These are phyloP conservation scores for Polydesmus complanatus DNA, from an alignment of 2,888 invertebrate species.

Conservation along the genomic window DNA sequence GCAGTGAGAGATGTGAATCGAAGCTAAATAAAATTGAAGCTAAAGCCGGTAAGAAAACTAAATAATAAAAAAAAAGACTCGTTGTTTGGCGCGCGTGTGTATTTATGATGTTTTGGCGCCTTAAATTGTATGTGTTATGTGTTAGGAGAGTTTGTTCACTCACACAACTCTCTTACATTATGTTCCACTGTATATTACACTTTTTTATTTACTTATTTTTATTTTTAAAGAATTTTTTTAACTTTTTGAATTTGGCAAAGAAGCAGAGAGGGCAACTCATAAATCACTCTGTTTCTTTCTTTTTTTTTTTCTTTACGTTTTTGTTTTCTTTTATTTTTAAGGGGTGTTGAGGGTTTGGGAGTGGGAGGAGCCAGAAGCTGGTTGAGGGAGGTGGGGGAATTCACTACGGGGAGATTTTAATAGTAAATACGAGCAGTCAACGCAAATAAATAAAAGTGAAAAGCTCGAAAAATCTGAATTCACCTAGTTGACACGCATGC, in stretches of 20 bases:
- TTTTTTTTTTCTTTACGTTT: no score
- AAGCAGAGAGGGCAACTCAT: neutral
- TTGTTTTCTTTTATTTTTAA: no score
- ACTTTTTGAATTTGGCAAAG: neutral
- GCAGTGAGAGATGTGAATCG: no score
- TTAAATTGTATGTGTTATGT: neutral
- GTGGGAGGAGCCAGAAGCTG: neutral
- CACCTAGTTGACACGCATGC: neutral
- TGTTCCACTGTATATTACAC: neutral
- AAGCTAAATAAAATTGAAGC: no score
- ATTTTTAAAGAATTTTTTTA: neutral
- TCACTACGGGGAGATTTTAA: neutral
- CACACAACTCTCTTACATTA: neutral
- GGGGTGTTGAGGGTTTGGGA: no score
- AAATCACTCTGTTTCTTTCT: neutral
- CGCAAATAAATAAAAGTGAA: neutral
- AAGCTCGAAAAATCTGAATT: no score
- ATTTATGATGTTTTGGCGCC: neutral
- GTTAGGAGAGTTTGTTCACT: neutral
- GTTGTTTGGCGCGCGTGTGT: no score
- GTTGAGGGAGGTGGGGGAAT: neutral
- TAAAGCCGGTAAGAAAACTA: no score
- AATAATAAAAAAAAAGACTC: no score
- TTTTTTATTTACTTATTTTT: neutral
- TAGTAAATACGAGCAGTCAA: neutral